phyloP scores from a whole-genome alignment of 2,888 invertebrate species.

The Aplocera efformata region DNA sequence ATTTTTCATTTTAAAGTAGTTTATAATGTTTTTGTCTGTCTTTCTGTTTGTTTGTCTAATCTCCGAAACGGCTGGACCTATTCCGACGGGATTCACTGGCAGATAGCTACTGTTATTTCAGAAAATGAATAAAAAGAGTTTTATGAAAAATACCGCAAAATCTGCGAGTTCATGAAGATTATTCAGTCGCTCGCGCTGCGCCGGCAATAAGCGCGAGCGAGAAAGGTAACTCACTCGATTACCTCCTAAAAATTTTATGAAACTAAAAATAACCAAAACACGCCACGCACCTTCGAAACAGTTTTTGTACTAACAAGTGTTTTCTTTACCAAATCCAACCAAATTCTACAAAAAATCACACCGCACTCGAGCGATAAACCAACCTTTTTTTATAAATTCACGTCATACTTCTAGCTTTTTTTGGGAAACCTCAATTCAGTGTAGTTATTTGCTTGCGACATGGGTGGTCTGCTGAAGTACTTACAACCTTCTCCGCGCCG shows the following conservation, averaged over 20 bases:
- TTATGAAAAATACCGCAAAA: too few species aligned
- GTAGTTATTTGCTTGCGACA: constrained; percentile 35
- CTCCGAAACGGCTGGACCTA: too few species aligned
- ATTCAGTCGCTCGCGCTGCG: too few species aligned
- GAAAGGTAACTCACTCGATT: too few species aligned
- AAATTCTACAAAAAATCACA: constrained; percentile 8
- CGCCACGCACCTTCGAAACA: not conserved
- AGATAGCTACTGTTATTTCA: too few species aligned
- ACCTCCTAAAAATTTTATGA: not conserved
- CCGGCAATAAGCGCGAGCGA: too few species aligned
- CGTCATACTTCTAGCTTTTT: constrained; percentile 21
- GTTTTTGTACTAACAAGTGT: constrained; percentile 1
- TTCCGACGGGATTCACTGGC: too few species aligned
- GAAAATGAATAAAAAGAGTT: too few species aligned
- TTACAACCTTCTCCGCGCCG: constrained; percentile 35
- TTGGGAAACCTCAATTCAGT: constrained; percentile 45
- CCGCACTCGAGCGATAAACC: constrained; percentile 12
- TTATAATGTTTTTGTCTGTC: too few species aligned
- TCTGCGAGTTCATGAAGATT: too few species aligned
- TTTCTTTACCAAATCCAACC: constrained; percentile 11
- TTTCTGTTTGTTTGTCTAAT: too few species aligned
- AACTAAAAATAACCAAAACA: not conserved
- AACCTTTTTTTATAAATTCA: constrained; percentile 30
- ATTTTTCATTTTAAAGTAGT: too few species aligned
- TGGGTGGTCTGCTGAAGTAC: constrained; percentile 53